Evolutionary conservation across 2,113 vertebrate species (phyloP).

Genomic region (Lasiurus cinereus): DNA sequence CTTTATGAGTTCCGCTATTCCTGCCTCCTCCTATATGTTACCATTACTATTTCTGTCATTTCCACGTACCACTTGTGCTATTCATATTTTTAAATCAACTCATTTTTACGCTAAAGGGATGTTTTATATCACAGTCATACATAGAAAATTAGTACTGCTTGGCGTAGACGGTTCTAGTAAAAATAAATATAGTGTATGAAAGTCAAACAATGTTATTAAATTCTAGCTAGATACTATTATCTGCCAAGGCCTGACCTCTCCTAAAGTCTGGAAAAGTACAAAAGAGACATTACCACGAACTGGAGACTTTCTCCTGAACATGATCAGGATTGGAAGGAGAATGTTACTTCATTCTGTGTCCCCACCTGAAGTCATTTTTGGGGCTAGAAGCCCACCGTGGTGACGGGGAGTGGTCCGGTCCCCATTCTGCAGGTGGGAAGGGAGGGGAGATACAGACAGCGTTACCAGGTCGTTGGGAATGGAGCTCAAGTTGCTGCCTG

Average conservation of each 20-base stretch:
- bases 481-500: not conserved
- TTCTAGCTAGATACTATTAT: not conserved
- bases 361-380: not conserved
- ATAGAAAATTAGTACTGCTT: conserved; percentile 47
- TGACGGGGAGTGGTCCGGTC: not conserved
- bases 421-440: not conserved
- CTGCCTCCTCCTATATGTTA: not conserved
- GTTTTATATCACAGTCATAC: conserved; percentile 23
- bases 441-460: not conserved
- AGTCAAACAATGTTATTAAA: conserved; percentile 24
- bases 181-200: conserved; percentile 18
- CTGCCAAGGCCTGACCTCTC: not conserved
- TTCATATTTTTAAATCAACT: not conserved
- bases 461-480: not conserved
- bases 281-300: conserved; percentile 6
- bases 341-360: not conserved
- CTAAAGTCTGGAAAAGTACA: not conserved
- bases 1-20: not conserved
- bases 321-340: not conserved
- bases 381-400: not conserved
- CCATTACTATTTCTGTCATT: not conserved
- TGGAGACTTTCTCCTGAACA: not conserved
- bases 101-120: conserved; percentile 41
- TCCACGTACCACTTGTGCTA: not conserved
- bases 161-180: conserved; percentile 20